These are phyloP conservation scores for Empis livida DNA, from an alignment of 2,888 invertebrate species.

Conservation along the genomic window DNA sequence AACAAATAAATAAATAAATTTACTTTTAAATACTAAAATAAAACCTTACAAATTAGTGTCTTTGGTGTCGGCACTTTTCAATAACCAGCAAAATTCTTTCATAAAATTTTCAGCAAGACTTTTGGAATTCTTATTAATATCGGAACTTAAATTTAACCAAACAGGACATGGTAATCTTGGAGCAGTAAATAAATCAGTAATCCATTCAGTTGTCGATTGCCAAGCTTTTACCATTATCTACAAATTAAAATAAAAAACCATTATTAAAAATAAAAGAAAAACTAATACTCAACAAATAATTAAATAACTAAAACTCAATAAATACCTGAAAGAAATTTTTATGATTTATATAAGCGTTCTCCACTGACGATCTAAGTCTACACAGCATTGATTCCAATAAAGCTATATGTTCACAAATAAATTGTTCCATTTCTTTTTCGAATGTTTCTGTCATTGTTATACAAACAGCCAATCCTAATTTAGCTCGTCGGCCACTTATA, in stretches of 20 bases:
- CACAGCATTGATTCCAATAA: constrained; percentile 60
- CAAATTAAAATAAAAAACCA: constrained; percentile 2
- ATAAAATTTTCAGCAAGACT: constrained; percentile 39
- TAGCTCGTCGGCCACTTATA: constrained; percentile 30
- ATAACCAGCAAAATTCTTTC: constrained; percentile 48
- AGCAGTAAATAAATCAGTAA: constrained; percentile 54
- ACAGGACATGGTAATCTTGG: constrained; percentile 50
- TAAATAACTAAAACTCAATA: background rate
- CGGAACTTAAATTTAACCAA: constrained; percentile 47
- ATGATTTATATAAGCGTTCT: constrained; percentile 47
- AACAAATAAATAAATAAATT: background rate
- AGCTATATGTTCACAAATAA: constrained; percentile 68
- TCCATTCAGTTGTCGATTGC: constrained; percentile 37
- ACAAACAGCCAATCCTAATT: constrained; percentile 54
- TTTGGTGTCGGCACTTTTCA: constrained; percentile 66
- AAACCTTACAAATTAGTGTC: constrained; percentile 76
- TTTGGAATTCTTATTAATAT: constrained; percentile 31
- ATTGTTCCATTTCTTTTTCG: constrained; percentile 53
- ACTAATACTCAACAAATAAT: no score
- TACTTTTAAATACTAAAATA: constrained; percentile 3
- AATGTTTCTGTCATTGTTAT: constrained; percentile 43
- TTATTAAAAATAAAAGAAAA: background rate
- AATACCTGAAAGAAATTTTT: constrained; percentile 40
- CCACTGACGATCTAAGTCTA: constrained; percentile 51
- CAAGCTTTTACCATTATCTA: constrained; percentile 41